Evolutionary conservation across 2,888 invertebrate genomes (phyloP).

Genomic region (Colletes collaris): DNA sequence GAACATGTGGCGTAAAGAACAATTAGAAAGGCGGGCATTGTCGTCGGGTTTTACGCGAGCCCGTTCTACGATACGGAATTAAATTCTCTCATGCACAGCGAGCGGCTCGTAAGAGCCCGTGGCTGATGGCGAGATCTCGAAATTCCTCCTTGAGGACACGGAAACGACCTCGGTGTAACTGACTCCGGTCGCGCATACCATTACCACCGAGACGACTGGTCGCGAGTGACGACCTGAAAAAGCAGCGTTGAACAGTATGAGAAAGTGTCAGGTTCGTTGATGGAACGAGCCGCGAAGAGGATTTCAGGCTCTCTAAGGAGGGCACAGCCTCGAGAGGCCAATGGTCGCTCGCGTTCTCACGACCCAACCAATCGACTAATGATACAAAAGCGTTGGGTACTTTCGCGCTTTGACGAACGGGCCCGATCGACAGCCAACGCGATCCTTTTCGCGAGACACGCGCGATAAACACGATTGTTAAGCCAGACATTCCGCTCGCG

Average conservation of each 20-base stretch:
- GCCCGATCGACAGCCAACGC: slow-evolving; percentile 9
- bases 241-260: slow-evolving; percentile 72
- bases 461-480: neutral
- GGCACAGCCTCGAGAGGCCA: slow-evolving; percentile 67
- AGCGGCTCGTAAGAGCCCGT: slow-evolving; percentile 25
- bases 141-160: slow-evolving; percentile 69
- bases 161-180: slow-evolving; percentile 68
- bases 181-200: slow-evolving; percentile 67
- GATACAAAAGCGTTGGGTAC: slow-evolving; percentile 27
- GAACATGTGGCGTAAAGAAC: slow-evolving; percentile 22
- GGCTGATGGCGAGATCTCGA: slow-evolving; percentile 63
- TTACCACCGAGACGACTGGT: slow-evolving; percentile 58
- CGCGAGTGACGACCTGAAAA: slow-evolving; percentile 68
- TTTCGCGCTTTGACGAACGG: slow-evolving; percentile 7
- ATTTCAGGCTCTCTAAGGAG: slow-evolving; percentile 60
- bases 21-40: slow-evolving; percentile 45
- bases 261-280: slow-evolving; percentile 77
- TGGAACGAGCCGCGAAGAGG: slow-evolving; percentile 62
- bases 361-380: slow-evolving; percentile 65
- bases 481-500: neutral
- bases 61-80: slow-evolving; percentile 37
- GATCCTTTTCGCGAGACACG: slow-evolving; percentile 7
- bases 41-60: slow-evolving; percentile 12
- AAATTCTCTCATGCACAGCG: slow-evolving; percentile 56
- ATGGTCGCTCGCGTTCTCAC: slow-evolving; percentile 77